phyloP scores from a whole-genome alignment of 2,888 invertebrate genomes.

The Metallyticus violacea region DNA sequence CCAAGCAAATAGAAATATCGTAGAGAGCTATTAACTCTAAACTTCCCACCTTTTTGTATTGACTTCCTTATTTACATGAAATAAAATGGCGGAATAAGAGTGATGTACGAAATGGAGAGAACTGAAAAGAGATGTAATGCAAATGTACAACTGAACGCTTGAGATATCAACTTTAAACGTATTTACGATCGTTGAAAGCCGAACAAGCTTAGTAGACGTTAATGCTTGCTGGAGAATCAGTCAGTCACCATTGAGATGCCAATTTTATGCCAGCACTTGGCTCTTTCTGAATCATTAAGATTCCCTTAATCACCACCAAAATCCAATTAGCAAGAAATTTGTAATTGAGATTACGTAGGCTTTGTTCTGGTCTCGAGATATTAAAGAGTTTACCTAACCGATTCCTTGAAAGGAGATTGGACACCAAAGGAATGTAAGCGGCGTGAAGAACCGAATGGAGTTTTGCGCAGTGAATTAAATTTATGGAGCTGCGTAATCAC shows the following conservation, averaged over 20 bases:
- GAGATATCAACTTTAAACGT: background rate
- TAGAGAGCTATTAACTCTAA: no score
- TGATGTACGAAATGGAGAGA: no score
- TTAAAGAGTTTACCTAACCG: background rate
- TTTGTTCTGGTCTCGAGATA: background rate
- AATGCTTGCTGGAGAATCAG: background rate
- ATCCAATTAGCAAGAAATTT: background rate
- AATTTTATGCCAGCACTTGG: background rate
- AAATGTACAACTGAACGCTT: no score
- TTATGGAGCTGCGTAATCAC: no score
- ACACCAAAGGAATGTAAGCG: background rate
- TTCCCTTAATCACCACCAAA: background rate
- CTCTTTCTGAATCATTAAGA: background rate
- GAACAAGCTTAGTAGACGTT: background rate
- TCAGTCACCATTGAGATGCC: background rate
- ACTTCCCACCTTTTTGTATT: no score
- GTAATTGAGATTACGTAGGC: background rate
- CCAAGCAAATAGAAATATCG: no score
- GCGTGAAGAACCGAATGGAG: background rate
- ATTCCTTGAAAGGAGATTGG: background rate
- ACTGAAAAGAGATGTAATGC: no score
- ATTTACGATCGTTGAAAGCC: background rate
- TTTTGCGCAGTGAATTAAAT: no score
- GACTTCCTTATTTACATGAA: no score
- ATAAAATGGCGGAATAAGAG: no score